Percentiles rank a stretch among this genome's conserved stretches.
These are phyloP conservation scores for Prinia subflava DNA, from an alignment of 2,113 vertebrate genomes.

Conservation along the genomic window DNA sequence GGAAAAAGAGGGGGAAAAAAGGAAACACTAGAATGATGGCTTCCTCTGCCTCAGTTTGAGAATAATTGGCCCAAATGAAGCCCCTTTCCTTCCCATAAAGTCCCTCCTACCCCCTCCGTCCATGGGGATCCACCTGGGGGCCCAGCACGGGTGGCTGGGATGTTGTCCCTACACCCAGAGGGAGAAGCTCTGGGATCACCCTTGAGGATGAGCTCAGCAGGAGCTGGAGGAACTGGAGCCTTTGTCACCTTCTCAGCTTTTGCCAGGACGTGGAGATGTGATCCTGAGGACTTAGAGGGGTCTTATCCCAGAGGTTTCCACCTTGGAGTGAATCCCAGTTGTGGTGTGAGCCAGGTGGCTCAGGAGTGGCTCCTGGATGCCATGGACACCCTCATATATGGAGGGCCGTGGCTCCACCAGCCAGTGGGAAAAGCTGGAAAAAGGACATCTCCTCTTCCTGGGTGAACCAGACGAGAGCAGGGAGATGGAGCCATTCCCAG, in stretches of 20 bases:
- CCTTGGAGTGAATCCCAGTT: neutral
- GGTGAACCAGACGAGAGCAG: neutral
- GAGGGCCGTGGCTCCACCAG: neutral
- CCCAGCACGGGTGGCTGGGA: neutral
- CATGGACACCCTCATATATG: neutral
- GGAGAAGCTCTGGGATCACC: neutral
- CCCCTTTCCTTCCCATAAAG: neutral
- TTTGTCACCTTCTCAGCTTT: neutral
- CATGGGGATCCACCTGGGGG: neutral
- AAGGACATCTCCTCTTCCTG: neutral
- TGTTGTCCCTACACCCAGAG: neutral
- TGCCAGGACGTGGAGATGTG: neutral
- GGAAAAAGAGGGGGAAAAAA: neutral
- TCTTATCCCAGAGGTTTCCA: neutral
- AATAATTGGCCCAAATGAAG: constrained; percentile 77
- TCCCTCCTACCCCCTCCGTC: neutral
- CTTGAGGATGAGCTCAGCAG: neutral
- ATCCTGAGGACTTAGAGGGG: neutral
- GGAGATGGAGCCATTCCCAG: neutral
- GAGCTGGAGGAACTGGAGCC: neutral
- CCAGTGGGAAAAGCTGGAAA: neutral
- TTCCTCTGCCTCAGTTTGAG: constrained; percentile 65
- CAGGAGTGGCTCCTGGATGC: neutral
- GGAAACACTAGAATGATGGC: neutral
- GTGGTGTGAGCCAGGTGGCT: neutral